Conservation (phyloP, 2,888 invertebrate species). For the Lasius platythorax region DNA sequence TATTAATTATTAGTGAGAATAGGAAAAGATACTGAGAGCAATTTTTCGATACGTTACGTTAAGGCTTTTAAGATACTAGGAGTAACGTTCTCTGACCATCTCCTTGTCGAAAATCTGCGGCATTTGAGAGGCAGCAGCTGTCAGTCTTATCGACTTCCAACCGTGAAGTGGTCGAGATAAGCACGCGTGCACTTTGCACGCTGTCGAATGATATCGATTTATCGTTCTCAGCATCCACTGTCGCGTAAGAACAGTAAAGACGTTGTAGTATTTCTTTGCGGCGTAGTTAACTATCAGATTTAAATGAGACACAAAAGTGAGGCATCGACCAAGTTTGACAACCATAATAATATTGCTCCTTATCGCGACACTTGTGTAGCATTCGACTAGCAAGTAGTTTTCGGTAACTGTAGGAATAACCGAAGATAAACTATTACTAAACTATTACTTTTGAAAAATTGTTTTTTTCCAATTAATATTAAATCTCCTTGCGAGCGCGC, state of each 20-base stretch:
- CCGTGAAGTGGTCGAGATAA: slow-evolving; percentile 46
- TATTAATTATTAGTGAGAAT: too few relatives aligned
- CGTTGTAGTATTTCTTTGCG: too few relatives aligned
- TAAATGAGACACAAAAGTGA: not conserved
- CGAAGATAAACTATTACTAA: not conserved
- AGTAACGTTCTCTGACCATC: not conserved
- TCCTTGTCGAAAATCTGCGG: slow-evolving; percentile 4
- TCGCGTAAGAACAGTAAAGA: not conserved
- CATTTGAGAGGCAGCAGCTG: slow-evolving; percentile 16
- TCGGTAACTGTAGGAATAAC: not conserved
- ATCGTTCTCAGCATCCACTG: slow-evolving; percentile 36
- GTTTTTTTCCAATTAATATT: not conserved
- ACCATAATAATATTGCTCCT: slow-evolving; percentile 47
- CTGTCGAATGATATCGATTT: slow-evolving; percentile 61
- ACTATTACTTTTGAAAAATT: not conserved
- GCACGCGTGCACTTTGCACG: slow-evolving; percentile 64
- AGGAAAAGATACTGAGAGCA: too few relatives aligned
- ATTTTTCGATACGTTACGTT: too few relatives aligned
- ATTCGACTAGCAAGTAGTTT: slow-evolving; percentile 37
- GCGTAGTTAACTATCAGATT: slow-evolving; percentile 17
- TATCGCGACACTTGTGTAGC: slow-evolving; percentile 44
- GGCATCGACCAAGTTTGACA: not conserved
- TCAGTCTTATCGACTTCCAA: slow-evolving; percentile 53
- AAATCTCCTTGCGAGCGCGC: not conserved
- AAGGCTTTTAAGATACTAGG: not conserved